Percentiles rank a stretch among this genome's conserved stretches.
Evolutionary conservation across 2,113 vertebrate species (phyloP).

Genomic region (Cranoglanis bouderius): DNA sequence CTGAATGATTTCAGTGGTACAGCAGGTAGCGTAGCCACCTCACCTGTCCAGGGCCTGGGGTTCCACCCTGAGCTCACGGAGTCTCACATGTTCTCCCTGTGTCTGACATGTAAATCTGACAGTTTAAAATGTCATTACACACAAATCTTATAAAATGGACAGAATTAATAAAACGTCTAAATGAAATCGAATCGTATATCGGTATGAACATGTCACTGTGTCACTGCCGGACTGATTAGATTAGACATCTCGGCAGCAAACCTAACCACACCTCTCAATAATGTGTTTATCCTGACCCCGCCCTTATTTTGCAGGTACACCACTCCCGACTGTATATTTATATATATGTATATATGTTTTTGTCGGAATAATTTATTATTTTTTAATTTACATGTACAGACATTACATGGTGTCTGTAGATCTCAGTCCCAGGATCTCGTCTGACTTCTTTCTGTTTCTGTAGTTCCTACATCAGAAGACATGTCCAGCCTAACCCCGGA

Average conservation of each 20-base stretch:
- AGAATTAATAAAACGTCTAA: background rate
- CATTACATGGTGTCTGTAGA: background rate
- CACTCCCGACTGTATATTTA: too few relatives aligned
- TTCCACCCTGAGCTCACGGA: background rate
- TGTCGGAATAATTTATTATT: background rate
- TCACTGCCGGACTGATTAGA: background rate
- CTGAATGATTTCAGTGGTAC: too few relatives aligned
- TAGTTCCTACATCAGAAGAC: conserved; percentile 90
- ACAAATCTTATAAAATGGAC: background rate
- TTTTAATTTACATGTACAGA: background rate
- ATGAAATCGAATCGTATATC: background rate
- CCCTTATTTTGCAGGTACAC: background rate
- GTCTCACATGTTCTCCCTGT: too few relatives aligned
- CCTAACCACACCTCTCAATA: background rate
- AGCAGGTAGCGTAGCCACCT: too few relatives aligned
- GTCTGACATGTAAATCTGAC: background rate
- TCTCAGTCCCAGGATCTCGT: background rate
- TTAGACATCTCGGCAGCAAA: background rate
- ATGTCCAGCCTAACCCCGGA: conserved; percentile 93
- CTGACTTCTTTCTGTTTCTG: conserved; percentile 30
- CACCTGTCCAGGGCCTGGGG: background rate
- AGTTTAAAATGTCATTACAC: background rate
- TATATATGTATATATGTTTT: too few relatives aligned
- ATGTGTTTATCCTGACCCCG: background rate
- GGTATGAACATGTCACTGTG: background rate